A percentile compares a stretch with the other conserved stretches of the same genome.
phyloP scores from a whole-genome alignment of 2,888 invertebrate species.

The Ectemnius lituratus region DNA sequence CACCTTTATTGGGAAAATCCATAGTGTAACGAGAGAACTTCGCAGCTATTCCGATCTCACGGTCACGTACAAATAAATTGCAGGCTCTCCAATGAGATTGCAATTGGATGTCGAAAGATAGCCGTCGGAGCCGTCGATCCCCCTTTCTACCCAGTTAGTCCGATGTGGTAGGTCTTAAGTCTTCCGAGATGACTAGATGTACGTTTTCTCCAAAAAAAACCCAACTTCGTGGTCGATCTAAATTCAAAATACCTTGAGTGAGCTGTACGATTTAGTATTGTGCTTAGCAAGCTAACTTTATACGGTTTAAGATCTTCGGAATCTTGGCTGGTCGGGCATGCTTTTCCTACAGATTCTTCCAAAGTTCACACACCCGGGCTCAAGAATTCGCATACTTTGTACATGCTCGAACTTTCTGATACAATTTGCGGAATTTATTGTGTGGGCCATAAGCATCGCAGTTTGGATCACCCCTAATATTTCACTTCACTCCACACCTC shows the following conservation, averaged over 20 bases:
- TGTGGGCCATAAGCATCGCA: not conserved
- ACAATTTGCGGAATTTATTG: not conserved
- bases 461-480: not conserved
- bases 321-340: not conserved
- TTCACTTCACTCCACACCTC: not conserved
- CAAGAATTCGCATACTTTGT: slow-evolving; percentile 6
- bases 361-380: slow-evolving; percentile 5
- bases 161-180: too few species aligned
- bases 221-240: not conserved
- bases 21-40: not conserved
- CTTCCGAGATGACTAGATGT: not conserved
- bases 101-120: not conserved
- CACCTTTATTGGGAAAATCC: not conserved
- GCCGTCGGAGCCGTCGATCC: not conserved
- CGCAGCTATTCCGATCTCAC: slow-evolving; percentile 4
- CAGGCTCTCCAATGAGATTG: slow-evolving; percentile 1
- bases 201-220: not conserved
- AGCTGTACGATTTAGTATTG: slow-evolving; percentile 9
- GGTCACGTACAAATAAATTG: slow-evolving; percentile 10
- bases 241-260: not conserved
- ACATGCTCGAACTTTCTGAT: not conserved
- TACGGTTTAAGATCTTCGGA: not conserved
- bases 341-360: slow-evolving; percentile 15
- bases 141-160: not conserved
- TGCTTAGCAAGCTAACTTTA: slow-evolving; percentile 17